These are phyloP conservation scores for Pluvianellus socialis DNA, from an alignment of 2,113 vertebrate species.

Conservation along the genomic window DNA sequence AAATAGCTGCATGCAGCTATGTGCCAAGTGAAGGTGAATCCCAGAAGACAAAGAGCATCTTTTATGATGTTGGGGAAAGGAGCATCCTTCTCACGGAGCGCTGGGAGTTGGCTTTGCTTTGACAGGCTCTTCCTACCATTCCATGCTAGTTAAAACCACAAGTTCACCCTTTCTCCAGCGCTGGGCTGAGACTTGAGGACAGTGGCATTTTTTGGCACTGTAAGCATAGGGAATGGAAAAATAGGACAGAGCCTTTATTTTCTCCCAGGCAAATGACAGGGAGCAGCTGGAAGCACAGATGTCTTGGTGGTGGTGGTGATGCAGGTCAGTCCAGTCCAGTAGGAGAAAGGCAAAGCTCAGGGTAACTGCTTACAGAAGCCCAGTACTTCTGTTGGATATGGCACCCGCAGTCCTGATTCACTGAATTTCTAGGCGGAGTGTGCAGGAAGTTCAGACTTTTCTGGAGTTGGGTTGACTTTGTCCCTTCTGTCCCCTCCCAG, in stretches of 20 bases:
- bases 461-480: background rate
- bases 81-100: background rate
- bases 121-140: background rate
- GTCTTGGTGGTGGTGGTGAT: background rate
- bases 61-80: background rate
- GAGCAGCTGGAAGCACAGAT: background rate
- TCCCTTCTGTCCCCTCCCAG: background rate
- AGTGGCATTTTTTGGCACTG: background rate
- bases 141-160: background rate
- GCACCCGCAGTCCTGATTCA: background rate
- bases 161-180: background rate
- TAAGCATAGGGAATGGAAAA: background rate
- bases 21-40: background rate
- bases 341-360: background rate
- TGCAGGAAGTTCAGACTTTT: background rate
- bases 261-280: background rate
- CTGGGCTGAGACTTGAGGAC: background rate
- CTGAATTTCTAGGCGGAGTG: rapidly evolving
- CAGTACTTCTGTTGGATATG: background rate
- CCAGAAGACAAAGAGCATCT: background rate
- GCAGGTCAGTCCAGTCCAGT: background rate
- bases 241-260: background rate
- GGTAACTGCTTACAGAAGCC: background rate
- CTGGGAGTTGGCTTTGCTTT: background rate
- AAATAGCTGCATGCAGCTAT: background rate